These are phyloP conservation scores for Aphidoletes aphidimyza DNA, from an alignment of 2,888 invertebrate species.

Conservation along the genomic window DNA sequence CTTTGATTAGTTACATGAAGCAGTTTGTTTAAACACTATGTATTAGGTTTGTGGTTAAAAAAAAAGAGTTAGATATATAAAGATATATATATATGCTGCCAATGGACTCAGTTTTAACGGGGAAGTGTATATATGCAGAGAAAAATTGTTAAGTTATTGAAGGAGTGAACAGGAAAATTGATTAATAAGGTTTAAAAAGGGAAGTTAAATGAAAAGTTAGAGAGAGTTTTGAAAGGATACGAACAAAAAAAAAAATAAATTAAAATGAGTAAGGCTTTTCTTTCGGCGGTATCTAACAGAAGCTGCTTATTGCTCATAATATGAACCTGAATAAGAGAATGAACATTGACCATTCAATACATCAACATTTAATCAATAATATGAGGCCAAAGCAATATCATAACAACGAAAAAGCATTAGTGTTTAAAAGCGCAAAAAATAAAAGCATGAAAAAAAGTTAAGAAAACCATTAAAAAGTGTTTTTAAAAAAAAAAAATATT, in stretches of 20 bases:
- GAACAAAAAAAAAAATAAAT: not conserved
- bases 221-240: not conserved
- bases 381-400: conserved; percentile 3
- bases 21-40: conserved; percentile 39
- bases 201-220: not conserved
- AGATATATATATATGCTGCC: conserved; percentile 10
- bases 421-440: not conserved
- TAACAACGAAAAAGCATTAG: conserved; percentile 12
- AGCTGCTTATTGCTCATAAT: conserved; percentile 12
- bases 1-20: conserved; percentile 42
- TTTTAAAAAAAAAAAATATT: conserved; percentile 5
- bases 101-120: conserved; percentile 21
- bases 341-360: conserved; percentile 44
- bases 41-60: conserved; percentile 40
- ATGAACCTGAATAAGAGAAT: not conserved
- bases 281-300: conserved; percentile 1
- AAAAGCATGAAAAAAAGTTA: not conserved
- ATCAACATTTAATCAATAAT: not conserved
- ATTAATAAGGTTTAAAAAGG: not conserved
- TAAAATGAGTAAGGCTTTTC: not conserved
- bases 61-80: conserved; percentile 18
- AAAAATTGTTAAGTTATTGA: not conserved
- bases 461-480: not conserved
- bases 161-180: not conserved
- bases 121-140: conserved; percentile 21